Evolutionary conservation across 2,888 invertebrate species (phyloP).

Genomic region (Griposia aprilina): DNA sequence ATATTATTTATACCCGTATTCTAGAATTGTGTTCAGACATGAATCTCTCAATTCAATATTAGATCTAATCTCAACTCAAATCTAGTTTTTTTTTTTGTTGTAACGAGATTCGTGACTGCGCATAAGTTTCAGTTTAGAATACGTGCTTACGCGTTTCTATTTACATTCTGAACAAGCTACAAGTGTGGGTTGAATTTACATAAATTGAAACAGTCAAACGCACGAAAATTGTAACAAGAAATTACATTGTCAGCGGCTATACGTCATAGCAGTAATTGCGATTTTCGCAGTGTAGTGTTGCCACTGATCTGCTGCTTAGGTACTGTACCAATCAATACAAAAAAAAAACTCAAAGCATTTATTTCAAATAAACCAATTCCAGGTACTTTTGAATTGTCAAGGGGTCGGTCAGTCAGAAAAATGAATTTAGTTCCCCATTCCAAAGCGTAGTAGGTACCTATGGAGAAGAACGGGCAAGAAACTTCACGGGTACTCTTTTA

Average conservation of each 20-base stretch:
- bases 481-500: no score
- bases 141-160: slow-evolving; percentile 34
- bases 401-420: no score
- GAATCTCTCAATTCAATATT: neutral
- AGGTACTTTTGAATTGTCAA: no score
- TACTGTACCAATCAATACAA: no score
- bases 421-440: no score
- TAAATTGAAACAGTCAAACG: neutral
- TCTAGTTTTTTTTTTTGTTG: neutral
- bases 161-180: slow-evolving; percentile 16
- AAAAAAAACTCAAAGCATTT: no score
- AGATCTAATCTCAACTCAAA: neutral
- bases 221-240: neutral
- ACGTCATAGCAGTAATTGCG: neutral
- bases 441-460: no score
- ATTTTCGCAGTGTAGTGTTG: neutral
- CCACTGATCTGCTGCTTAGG: no score
- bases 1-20: neutral
- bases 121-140: neutral
- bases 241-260: neutral
- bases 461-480: no score
- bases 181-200: slow-evolving; percentile 21
- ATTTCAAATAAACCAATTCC: no score
- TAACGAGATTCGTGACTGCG: slow-evolving; percentile 6
- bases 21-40: neutral